Percentiles rank a stretch among this genome's conserved stretches.
Conservation (phyloP, 2,113 vertebrate species). For the Progne subis region DNA sequence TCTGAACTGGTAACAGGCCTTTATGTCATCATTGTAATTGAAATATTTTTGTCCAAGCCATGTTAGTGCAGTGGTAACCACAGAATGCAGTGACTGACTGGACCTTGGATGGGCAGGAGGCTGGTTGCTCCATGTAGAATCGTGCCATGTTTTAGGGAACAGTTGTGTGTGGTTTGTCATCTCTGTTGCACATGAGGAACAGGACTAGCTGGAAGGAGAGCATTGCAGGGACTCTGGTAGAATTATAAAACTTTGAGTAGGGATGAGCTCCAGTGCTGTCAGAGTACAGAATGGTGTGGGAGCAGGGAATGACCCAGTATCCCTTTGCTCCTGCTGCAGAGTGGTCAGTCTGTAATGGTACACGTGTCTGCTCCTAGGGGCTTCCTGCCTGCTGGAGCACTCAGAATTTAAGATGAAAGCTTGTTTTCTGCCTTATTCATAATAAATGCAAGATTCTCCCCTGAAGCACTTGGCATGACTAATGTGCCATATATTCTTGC, state of each 20-base stretch:
- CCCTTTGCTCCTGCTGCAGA: too few species aligned
- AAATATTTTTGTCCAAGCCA: not conserved
- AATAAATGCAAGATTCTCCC: conserved; percentile 25
- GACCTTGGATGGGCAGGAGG: not conserved
- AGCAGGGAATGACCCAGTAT: not conserved
- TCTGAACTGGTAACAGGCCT: not conserved
- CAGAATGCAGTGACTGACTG: not conserved
- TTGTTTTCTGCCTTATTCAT: conserved; percentile 53
- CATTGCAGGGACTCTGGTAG: not conserved
- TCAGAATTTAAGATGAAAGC: conserved; percentile 9
- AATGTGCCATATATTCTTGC: not conserved
- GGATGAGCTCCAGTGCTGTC: not conserved
- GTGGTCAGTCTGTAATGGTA: rapidly evolving
- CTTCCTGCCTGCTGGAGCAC: not conserved
- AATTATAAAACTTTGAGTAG: not conserved
- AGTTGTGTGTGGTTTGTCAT: not conserved
- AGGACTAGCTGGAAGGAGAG: not conserved
- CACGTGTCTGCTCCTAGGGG: not conserved
- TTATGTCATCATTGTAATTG: not conserved
- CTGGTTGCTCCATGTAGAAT: not conserved
- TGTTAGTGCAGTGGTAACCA: not conserved
- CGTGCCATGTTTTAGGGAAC: rapidly evolving
- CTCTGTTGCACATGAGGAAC: rapidly evolving
- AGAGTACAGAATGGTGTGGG: not conserved
- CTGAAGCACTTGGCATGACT: conserved; percentile 26